Evolutionary conservation across 2,113 vertebrate species (phyloP), one percentile per base, ranked within the genome.

Genomic region (Rhinolophus ferrumequinum): DNA sequence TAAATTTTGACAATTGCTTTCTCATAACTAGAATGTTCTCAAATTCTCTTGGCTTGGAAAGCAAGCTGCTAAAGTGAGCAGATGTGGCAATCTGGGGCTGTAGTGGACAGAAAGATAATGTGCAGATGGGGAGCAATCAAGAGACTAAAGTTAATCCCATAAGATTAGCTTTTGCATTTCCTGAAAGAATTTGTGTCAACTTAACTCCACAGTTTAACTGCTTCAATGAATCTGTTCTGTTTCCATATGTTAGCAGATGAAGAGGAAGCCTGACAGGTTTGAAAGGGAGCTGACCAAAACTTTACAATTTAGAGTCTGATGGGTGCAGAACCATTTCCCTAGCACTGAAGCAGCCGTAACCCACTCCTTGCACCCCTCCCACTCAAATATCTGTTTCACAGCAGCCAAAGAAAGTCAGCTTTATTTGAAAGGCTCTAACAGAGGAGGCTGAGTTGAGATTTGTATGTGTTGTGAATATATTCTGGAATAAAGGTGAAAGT

Each of bases 151-250:
- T n/a, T 95, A 84, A 96, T 97, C 90, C 95, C 64, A 84, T 0
- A 52, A 81, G 44, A 90, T 30, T 24, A 16, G 64, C 5, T 93
- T 97, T 94, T 76, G 47, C 54, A 73, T 88, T 96, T 90, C 64
- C 88, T 82, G 54, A 93, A 96, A 90, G 83, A 96, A 96, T 96
- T 24, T 95, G 94, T 94, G 92, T 97, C 96, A 98, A 9, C 92
- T 84, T 92, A 83, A 79, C 75, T 13, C 58, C 70, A 79, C 72
- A 86, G 87, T 79, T 66, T 75, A 96, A 86, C 66, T 3, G 41
- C 18, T 80, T 80, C 64, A 64, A 54, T 82, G 69, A 82, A 84
- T 76, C 80, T 81, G 38, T 92, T 89, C 64, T 76, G 47, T 62
- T 90, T 88, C 35, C 16, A 80, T 33, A 14, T 6, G 4, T 52